Evolutionary conservation across 2,797 vertebrate species (phyloP), one percentile per base, ranked within the genome.

Genomic region (Chelon labrosus): DNA sequence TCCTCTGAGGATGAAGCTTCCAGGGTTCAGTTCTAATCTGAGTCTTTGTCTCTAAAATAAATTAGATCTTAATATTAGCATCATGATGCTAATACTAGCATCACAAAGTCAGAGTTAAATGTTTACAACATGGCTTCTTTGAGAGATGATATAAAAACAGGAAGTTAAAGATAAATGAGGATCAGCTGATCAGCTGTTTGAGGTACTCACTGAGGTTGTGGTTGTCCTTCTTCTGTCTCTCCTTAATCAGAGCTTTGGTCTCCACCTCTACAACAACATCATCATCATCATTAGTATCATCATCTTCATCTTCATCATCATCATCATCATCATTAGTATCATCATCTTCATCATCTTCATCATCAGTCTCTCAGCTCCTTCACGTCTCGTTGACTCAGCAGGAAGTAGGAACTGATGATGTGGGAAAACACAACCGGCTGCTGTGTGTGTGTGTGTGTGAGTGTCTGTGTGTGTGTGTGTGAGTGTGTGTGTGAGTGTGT

Each of bases 181-280:
- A 31, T 31, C 10, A 44, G 19, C 38, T 39, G 49, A 17, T 5
- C 31, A 31, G 7, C 4, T 31, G 31, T 31, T 31, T 31, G 31
- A 31, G 31, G 31, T 22, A 95, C 96, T 96, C 91, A 97, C 96
- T 97, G 46, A 96, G 91, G 89, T 97, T 97, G 89, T 97, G 96
- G 87, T 96, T 97, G 93, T 97, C 95, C 74, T 97, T 97, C 89
- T 97, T 97, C 86, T 97, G 96, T 4, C 96, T 86, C 56, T 97
- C 96, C 85, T 96, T 97, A 51, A 96, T 87, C 44, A 96, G 67
- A n/a, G 94, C 93, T 89, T 96, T 97, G 31, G 92, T 80, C 57
- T 96, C 96, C 0, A 91, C 75, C 14, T 93, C 94, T 93, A 22
- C 3, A 88, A 78, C 27, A 44, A 49, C 7, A 74, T 38, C 4